A percentile compares a stretch with the other conserved stretches of the same genome.
phyloP scores from a whole-genome alignment of 2,888 invertebrate species.

The Lutraria lutraria region DNA sequence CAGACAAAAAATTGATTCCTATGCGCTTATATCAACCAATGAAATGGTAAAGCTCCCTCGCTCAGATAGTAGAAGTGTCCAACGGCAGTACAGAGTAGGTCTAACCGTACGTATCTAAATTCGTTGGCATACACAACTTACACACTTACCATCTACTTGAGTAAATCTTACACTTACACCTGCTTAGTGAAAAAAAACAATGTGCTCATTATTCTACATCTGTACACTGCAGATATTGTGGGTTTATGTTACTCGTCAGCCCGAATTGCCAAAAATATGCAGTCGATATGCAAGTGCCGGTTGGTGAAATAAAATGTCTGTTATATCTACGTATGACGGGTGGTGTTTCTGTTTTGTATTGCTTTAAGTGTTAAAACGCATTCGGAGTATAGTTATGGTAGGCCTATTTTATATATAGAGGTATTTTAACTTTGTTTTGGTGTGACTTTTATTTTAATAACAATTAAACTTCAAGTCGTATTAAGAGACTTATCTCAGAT shows the following conservation, averaged over 20 bases:
- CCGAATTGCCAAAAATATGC: background rate
- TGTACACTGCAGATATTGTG: background rate
- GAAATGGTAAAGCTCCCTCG: too few relatives aligned
- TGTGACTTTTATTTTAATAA: too few relatives aligned
- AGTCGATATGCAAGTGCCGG: background rate
- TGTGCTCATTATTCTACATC: background rate
- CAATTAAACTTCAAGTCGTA: too few relatives aligned
- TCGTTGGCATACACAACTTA: background rate
- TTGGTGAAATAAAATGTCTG: background rate
- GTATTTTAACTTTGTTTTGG: too few relatives aligned
- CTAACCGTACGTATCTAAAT: background rate
- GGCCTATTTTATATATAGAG: too few relatives aligned
- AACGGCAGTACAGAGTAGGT: too few relatives aligned
- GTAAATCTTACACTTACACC: background rate
- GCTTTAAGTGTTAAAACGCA: background rate
- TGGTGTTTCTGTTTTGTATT: background rate
- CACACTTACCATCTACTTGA: background rate
- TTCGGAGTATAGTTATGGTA: too few relatives aligned
- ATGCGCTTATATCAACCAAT: too few relatives aligned
- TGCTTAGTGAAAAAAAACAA: background rate
- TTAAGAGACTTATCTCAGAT: too few relatives aligned
- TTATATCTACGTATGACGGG: background rate
- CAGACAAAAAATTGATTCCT: too few relatives aligned
- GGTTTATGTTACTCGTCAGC: background rate
- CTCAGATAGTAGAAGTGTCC: too few relatives aligned